A percentile compares a stretch with the other conserved stretches of the same genome.
Conservation (phyloP, 2,797 vertebrate species). For the Muraenolepis orangiensis region DNA sequence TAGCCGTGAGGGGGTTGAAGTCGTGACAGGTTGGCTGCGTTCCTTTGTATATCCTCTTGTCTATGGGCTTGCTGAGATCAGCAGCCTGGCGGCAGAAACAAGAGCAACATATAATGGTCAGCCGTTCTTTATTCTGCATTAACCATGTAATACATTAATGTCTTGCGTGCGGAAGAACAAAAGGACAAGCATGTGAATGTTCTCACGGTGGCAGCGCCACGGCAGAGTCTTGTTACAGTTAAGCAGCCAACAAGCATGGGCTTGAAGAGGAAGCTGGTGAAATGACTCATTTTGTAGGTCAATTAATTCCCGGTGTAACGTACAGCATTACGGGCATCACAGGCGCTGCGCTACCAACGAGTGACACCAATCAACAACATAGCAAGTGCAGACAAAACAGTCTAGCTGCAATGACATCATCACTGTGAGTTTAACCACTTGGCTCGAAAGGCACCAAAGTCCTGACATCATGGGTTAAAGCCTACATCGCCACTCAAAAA, state of each 20-base stretch:
- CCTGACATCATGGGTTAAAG: not conserved
- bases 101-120: slow-evolving; percentile 19
- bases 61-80: slow-evolving; percentile 97
- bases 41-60: slow-evolving; percentile 99
- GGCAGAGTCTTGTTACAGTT: not conserved
- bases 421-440: slow-evolving; percentile 28
- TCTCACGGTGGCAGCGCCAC: not conserved
- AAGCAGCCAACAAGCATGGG: not conserved
- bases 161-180: not conserved
- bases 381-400: slow-evolving; percentile 5
- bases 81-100: slow-evolving; percentile 77
- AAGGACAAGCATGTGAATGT: not conserved
- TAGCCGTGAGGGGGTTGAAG: slow-evolving; percentile 97
- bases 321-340: not conserved
- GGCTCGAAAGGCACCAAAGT: slow-evolving; percentile 26
- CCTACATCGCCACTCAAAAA: not conserved
- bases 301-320: not conserved
- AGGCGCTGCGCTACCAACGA: not conserved
- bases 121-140: not conserved
- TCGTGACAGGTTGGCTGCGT: slow-evolving; percentile 99
- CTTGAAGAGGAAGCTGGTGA: not conserved
- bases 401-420: slow-evolving; percentile 44
- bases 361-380: not conserved
- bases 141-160: not conserved
- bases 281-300: not conserved